phyloP scores from a whole-genome alignment of 1,140 invertebrate species.

The Patella vulgata region DNA sequence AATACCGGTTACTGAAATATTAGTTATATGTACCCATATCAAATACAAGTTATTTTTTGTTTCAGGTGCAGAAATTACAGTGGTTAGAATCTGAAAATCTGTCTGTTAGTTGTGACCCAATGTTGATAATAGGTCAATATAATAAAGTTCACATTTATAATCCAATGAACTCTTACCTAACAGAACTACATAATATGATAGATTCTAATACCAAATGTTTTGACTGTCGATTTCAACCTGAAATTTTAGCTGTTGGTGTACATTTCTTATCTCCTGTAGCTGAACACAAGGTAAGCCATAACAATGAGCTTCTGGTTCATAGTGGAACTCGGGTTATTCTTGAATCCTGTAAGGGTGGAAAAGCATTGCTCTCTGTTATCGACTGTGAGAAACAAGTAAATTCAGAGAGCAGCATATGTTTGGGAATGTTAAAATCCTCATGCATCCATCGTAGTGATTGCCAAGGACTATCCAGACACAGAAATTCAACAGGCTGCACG shows the following conservation, averaged over 20 bases:
- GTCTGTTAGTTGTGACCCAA: neutral
- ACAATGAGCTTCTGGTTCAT: slow-evolving; percentile 28
- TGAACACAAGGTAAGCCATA: slow-evolving; percentile 12
- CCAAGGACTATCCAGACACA: too few relatives aligned
- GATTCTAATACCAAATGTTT: slow-evolving; percentile 39
- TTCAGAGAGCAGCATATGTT: neutral
- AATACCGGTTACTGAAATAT: too few relatives aligned
- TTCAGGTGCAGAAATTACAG: slow-evolving; percentile 21
- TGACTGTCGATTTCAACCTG: slow-evolving; percentile 33
- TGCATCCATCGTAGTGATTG: too few relatives aligned
- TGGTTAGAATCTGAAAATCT: slow-evolving; percentile 14
- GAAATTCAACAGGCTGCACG: too few relatives aligned
- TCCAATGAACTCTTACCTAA: neutral
- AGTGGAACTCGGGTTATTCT: slow-evolving; percentile 1
- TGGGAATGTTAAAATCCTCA: too few relatives aligned
- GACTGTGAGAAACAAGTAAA: neutral
- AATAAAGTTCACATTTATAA: slow-evolving; percentile 24
- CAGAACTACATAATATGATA: slow-evolving; percentile 46
- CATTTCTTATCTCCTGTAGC: slow-evolving; percentile 16
- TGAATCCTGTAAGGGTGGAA: slow-evolving; percentile 3
- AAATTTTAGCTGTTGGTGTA: slow-evolving; percentile 41
- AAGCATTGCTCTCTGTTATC: neutral
- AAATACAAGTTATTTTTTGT: too few relatives aligned
- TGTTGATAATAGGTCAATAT: slow-evolving; percentile 19
- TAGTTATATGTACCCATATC: too few relatives aligned